Evolutionary conservation across 2,888 invertebrate genomes (phyloP).

Genomic region (Cetonia aurata): DNA sequence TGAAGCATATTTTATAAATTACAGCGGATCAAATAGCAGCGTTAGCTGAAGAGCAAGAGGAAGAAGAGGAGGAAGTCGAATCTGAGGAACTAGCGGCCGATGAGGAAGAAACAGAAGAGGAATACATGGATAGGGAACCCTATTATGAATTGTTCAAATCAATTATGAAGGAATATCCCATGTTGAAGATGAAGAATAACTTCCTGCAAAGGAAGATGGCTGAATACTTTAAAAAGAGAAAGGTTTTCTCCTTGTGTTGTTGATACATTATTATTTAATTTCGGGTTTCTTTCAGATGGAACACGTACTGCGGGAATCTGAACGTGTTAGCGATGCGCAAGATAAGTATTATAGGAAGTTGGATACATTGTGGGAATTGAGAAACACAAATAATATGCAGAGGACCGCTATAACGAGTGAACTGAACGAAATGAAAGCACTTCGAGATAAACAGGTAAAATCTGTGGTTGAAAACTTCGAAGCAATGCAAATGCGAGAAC

Average conservation of each 20-base stretch:
- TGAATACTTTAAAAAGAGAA: conserved; percentile 60
- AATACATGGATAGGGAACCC: conserved; percentile 49
- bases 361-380: conserved; percentile 49
- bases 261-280: conserved; percentile 4
- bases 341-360: conserved; percentile 59
- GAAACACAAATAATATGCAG: conserved; percentile 48
- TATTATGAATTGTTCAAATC: conserved; percentile 47
- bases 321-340: conserved; percentile 55
- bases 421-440: conserved; percentile 52
- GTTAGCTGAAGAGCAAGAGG: conserved; percentile 22
- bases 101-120: conserved; percentile 40
- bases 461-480: conserved; percentile 53
- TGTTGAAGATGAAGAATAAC: conserved; percentile 55
- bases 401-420: conserved; percentile 53
- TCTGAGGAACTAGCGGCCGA: conserved; percentile 15
- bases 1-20: background rate
- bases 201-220: conserved; percentile 61
- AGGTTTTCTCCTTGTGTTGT: conserved; percentile 48
- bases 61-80: conserved; percentile 41
- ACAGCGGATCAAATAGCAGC: conserved; percentile 26
- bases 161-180: conserved; percentile 46
- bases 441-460: conserved; percentile 52
- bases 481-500: conserved; percentile 56
- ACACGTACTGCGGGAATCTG: conserved; percentile 57
- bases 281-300: conserved; percentile 56